Base-by-base conservation (phyloP, 2,113 vertebrate species). In the Solea solea region DNA sequence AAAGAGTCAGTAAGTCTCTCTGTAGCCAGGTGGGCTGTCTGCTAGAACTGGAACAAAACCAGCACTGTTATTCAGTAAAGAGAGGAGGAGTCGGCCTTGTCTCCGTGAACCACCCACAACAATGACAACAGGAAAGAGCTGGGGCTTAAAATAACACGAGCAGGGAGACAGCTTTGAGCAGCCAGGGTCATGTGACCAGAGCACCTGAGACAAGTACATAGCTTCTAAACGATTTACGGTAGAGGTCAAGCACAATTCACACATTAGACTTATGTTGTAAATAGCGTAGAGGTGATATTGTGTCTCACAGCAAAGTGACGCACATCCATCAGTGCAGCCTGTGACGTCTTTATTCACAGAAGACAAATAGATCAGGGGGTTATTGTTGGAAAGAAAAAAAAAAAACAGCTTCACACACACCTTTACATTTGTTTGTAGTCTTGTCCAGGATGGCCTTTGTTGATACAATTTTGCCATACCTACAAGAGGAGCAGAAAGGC, bases 391-490 rank as follows among this genome's bases (percentile, higher is more conserved):
- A 34, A 52, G 49, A 57, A 42, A 66, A 59, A 57, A 64, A 72
- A 90, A 13, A 34, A 46, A 46, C 9, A 46, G 44, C 44, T 3
- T 48, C 4, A 1, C 81, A 94, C 92, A 62, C 93, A 99, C 98
- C 98, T 98, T 99, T 99, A 90, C 98, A 99, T 93, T 98, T 98
- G 94, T 99, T 99, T 76, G 97, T 99, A 55, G 97, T 95, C 90
- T 99, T 99, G 92, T 99, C 98, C 96, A 99, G 93, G 92, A 99
- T 99, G 64, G 98, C 98, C 88, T 99, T 99, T 0, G 98, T 99
- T 82, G 98, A 99, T 58, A 99, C 97, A 59, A 99, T 99, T 95
- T 99, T 99, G 75, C 98, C 98, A 78, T 98, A 99, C 93, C 98
- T 99, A 87, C 44, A 86, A 92, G 90, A 56, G 55, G 64, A 51